phyloP scores from a whole-genome alignment of 2,888 invertebrate genomes.

The Ornithoptera alexandrae region DNA sequence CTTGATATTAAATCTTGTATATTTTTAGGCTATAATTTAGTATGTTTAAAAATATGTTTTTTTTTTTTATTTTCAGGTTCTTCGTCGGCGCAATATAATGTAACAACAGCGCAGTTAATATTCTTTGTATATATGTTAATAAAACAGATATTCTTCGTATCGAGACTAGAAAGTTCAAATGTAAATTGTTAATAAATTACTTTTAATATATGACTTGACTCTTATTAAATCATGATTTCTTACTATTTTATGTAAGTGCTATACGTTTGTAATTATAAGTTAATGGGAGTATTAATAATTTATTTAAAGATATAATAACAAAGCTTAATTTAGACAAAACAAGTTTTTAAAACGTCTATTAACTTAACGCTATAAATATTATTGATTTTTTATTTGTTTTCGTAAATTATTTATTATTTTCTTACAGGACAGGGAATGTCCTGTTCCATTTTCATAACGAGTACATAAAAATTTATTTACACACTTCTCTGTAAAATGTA shows the following conservation, averaged over 20 bases:
- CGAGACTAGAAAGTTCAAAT: not conserved
- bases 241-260: too few relatives aligned
- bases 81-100: not conserved
- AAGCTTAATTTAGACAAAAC: too few relatives aligned
- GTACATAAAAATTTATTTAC: too few relatives aligned
- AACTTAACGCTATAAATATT: too few relatives aligned
- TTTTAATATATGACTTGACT: not conserved
- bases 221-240: not conserved
- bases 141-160: not conserved
- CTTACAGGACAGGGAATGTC: too few relatives aligned
- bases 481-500: too few relatives aligned
- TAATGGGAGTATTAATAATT: not conserved
- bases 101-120: not conserved
- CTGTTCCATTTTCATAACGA: too few relatives aligned
- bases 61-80: slow-evolving; percentile 2
- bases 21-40: not conserved
- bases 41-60: not conserved
- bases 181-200: not conserved
- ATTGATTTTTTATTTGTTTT: too few relatives aligned
- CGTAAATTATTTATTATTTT: too few relatives aligned
- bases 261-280: too few relatives aligned
- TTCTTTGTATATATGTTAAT: not conserved
- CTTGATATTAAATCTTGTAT: not conserved
- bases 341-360: too few relatives aligned
- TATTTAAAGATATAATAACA: not conserved